Evolutionary conservation across 2,113 vertebrate genomes (phyloP).

Genomic region (Microtus oregoni): DNA sequence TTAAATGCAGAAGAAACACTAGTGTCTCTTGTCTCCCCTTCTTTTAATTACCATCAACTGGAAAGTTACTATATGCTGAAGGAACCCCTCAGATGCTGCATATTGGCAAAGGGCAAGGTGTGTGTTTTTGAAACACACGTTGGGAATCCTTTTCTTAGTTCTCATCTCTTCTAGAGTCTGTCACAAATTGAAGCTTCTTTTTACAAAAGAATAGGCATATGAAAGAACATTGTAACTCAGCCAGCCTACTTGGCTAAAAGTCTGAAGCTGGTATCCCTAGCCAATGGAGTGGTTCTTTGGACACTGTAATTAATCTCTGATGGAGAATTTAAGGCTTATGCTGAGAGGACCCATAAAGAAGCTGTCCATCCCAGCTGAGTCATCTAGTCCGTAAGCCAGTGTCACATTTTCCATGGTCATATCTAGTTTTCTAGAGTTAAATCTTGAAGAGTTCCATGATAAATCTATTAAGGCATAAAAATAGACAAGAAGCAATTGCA

Average conservation of each 20-base stretch:
- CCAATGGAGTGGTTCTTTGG: neutral
- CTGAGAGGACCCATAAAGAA: neutral
- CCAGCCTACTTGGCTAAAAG: neutral
- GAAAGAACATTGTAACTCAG: neutral
- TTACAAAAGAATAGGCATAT: neutral
- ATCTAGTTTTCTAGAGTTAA: slow-evolving; percentile 9
- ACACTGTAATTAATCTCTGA: neutral
- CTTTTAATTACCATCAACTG: neutral
- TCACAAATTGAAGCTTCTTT: slow-evolving; percentile 33
- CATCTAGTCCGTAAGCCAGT: neutral
- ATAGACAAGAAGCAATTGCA: neutral
- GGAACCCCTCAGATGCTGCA: neutral
- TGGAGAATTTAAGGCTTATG: neutral
- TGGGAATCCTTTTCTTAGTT: neutral
- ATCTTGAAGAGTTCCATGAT: neutral
- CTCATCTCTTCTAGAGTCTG: neutral
- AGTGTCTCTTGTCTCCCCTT: neutral
- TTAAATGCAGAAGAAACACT: neutral
- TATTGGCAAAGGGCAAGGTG: neutral
- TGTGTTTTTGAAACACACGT: neutral
- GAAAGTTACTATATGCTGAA: neutral
- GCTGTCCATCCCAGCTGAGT: neutral
- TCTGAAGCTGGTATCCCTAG: neutral
- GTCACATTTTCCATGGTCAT: neutral
- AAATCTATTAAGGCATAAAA: neutral